Evolutionary conservation across 2,888 invertebrate genomes (phyloP).

Genomic region (Physocephala rufipes): DNA sequence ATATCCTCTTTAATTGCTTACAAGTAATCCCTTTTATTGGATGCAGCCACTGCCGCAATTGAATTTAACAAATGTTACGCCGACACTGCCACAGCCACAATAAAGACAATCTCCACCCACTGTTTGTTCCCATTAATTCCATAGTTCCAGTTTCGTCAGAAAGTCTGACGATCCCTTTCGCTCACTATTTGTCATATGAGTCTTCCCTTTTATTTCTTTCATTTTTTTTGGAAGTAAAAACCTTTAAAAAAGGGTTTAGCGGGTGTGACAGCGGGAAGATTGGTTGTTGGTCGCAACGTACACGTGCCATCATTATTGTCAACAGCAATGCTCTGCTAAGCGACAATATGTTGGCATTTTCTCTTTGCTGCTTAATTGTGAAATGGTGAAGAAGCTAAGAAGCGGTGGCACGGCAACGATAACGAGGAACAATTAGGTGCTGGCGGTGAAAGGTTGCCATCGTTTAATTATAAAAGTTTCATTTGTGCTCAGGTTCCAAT

Average conservation of each 20-base stretch:
- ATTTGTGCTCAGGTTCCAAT: slow-evolving; percentile 45
- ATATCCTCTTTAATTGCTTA: slow-evolving; percentile 61
- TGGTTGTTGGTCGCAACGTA: no score
- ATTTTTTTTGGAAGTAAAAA: no score
- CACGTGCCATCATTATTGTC: neutral
- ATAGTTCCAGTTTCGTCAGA: neutral
- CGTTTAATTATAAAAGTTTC: slow-evolving; percentile 59
- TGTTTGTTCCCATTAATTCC: neutral
- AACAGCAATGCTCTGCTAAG: no score
- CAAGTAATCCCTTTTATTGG: slow-evolving; percentile 62
- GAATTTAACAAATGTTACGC: slow-evolving; percentile 24
- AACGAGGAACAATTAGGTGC: no score
- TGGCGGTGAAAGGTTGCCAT: slow-evolving; percentile 12
- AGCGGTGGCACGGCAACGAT: neutral
- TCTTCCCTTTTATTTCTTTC: no score
- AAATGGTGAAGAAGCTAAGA: no score
- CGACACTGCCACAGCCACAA: slow-evolving; percentile 10
- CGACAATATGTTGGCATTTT: no score
- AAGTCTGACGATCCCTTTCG: neutral
- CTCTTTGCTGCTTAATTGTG: no score
- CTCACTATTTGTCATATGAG: neutral
- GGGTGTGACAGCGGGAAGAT: no score
- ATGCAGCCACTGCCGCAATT: no score
- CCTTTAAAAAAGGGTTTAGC: no score
- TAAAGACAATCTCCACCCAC: neutral